Evolutionary conservation across 2,113 vertebrate species (phyloP), one percentile per base, ranked within the genome.

Genomic region (Amblyornis subalaris): DNA sequence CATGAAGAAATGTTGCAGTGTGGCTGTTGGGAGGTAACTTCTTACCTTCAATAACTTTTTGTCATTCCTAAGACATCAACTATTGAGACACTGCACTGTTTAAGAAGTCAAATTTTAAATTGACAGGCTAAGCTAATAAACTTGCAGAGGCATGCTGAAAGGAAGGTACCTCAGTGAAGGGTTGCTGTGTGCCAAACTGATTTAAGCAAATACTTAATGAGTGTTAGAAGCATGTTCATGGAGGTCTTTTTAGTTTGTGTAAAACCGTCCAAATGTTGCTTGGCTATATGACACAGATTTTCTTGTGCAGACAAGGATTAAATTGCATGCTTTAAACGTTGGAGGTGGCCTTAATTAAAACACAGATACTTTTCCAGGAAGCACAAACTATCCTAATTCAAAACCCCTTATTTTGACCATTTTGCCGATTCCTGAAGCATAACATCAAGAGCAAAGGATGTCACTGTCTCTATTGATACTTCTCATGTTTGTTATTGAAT

Each of bases 251-350:
- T 58, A 53, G 42, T 67, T 89, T 70, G 29, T n/a, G 13, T 82
- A 47, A 78, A 79, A 57, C 78, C 1, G 0, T 70, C 64, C 64
- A 79, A 83, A 40, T 36, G 16, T 62, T 85, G 35, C 62, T 90
- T 95, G 77, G 70, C 73, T 84, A 64, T 92, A 57, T 78, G 24
- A 75, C 78, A 79, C 8, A 61, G 73, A 55, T 83, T 77, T 91
- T 85, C 88, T 79, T 88, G 71, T 91, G 60, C 66, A 60, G 78
- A n/a, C 71, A 91, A 66, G 71, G 78, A 88, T 88, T 85, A 79
- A 85, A 66, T 73, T 65, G 58, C n/a, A 8, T 51, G 22, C 58
- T 89, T 92, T 89, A 82, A 85, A 83, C 55, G 33, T 83, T 58
- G 61, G 40, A 71, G 60, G 17, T 93, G 28, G 36, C 60, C 47